phyloP scores from a whole-genome alignment of 1,140 invertebrate species.

The Dysdera silvatica region DNA sequence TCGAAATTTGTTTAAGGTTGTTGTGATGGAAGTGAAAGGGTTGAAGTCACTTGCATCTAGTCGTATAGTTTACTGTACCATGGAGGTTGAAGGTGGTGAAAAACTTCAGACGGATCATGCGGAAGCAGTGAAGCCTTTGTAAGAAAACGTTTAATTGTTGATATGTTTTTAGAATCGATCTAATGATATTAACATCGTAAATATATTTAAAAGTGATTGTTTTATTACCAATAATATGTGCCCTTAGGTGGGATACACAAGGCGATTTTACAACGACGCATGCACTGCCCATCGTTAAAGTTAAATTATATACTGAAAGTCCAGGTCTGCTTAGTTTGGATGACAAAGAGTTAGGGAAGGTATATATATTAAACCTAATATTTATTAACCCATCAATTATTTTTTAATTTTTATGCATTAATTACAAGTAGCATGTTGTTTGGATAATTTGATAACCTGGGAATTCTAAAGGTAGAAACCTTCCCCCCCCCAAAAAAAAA shows the following conservation, averaged over 20 bases:
- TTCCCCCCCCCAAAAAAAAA: too few relatives aligned
- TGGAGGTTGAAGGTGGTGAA: conserved; percentile 98
- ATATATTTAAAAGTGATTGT: not conserved
- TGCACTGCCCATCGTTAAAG: conserved; percentile 91
- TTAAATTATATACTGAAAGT: conserved; percentile 93
- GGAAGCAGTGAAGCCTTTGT: conserved; percentile 96
- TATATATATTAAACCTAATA: too few relatives aligned
- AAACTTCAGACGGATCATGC: conserved; percentile 99
- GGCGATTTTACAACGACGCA: conserved; percentile 98
- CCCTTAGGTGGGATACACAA: conserved; percentile 83
- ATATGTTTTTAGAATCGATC: too few relatives aligned
- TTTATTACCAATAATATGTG: conserved; percentile 12
- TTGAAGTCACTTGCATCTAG: conserved; percentile 92
- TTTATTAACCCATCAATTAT: too few relatives aligned
- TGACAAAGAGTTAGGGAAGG: conserved; percentile 96
- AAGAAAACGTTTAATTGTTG: too few relatives aligned
- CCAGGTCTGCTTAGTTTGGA: conserved; percentile 94
- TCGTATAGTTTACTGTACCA: conserved; percentile 98
- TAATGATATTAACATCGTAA: not conserved
- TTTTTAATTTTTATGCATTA: too few relatives aligned
- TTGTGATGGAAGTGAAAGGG: conserved; percentile 98
- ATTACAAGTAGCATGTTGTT: too few relatives aligned
- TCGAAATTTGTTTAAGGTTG: conserved; percentile 55
- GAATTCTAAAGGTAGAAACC: too few relatives aligned
- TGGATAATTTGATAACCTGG: too few relatives aligned